These are phyloP conservation scores for Corynorhinus townsendii DNA, from an alignment of 2,113 vertebrate genomes.

Conservation along the genomic window DNA sequence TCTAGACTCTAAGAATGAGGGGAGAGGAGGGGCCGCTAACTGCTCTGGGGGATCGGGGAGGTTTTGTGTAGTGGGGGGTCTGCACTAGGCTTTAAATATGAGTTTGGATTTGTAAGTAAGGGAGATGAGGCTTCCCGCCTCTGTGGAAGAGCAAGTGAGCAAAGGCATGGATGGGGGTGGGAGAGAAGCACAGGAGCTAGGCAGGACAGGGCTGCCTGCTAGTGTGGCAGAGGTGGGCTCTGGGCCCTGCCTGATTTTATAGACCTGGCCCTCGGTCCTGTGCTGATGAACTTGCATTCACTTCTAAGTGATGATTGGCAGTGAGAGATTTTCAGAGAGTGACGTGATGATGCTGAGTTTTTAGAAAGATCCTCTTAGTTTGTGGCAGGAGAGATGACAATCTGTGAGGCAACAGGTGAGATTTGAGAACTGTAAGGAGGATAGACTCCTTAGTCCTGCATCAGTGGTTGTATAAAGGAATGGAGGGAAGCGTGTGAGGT, in stretches of 20 bases:
- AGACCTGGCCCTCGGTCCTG: background rate
- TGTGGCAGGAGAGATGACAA: background rate
- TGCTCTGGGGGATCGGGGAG: accelerated
- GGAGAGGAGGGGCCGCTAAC: too few relatives aligned
- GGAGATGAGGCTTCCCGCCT: accelerated
- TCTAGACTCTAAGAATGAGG: background rate
- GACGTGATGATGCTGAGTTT: background rate
- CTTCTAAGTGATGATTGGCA: background rate
- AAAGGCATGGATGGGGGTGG: accelerated
- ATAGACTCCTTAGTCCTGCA: accelerated
- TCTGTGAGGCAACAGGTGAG: background rate
- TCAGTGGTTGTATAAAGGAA: background rate
- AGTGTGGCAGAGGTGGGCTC: background rate
- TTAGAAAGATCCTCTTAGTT: background rate
- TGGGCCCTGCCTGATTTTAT: background rate
- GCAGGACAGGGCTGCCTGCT: background rate
- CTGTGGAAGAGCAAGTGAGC: background rate
- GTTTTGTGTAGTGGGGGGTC: accelerated
- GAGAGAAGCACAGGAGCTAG: background rate
- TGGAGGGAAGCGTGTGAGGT: accelerated
- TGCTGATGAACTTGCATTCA: background rate
- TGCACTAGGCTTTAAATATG: background rate
- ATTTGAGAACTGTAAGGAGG: background rate
- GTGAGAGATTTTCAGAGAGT: background rate
- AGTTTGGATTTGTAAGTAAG: background rate